Evolutionary conservation across 2,888 invertebrate species (phyloP).

Genomic region (Laspeyria flexula): DNA sequence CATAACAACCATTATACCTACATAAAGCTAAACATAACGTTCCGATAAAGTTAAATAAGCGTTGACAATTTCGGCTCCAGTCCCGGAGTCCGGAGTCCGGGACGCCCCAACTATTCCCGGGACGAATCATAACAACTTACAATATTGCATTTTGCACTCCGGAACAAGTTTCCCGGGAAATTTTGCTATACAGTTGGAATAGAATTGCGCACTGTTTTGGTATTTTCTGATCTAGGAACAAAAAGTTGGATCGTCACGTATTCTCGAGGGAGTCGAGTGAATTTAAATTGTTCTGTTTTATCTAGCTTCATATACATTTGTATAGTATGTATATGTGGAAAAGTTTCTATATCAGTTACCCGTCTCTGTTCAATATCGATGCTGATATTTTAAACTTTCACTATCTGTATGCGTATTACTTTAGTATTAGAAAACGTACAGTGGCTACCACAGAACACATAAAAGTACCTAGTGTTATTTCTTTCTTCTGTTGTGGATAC

Average conservation of each 20-base stretch:
- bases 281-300: constrained; percentile 1
- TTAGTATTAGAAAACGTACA: too few relatives aligned
- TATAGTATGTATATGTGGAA: background rate
- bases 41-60: constrained; percentile 42
- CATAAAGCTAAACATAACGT: constrained; percentile 33
- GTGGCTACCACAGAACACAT: too few relatives aligned
- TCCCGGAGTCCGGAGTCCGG: constrained; percentile 14
- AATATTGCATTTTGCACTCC: constrained; percentile 48
- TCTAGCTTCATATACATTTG: background rate
- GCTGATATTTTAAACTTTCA: background rate
- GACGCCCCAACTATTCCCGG: constrained; percentile 34
- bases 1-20: constrained; percentile 17
- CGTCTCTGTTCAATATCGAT: background rate
- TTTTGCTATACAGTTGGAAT: constrained; percentile 32
- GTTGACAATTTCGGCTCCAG: constrained; percentile 40
- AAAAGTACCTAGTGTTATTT: too few relatives aligned
- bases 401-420: background rate
- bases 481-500: too few relatives aligned
- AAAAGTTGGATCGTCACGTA: constrained; percentile 7
- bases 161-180: constrained; percentile 38
- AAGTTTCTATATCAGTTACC: background rate
- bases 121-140: constrained; percentile 51
- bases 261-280: constrained; percentile 1
- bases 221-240: constrained; percentile 24
- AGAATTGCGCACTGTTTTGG: constrained; percentile 34